Base-by-base conservation (phyloP, 2,888 invertebrate species). In the Aphrophora alni region DNA sequence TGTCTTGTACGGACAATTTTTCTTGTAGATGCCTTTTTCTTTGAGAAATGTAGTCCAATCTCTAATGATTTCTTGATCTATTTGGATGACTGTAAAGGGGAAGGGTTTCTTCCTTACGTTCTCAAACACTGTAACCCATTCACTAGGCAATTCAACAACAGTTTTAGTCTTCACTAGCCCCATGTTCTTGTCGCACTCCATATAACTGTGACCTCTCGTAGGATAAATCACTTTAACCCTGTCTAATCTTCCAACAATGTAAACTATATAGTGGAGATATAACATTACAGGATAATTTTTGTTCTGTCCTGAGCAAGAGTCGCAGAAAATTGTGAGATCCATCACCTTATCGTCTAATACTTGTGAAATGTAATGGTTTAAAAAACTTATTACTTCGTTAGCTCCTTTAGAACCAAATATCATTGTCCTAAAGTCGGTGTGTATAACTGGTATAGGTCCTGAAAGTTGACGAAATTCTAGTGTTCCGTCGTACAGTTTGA, bases 131-230 rank as follows among this genome's bases (percentile, higher is more conserved):
- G 26, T 51, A 51, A 25, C 38, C 78, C 78, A 78, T 12, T 78
- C 44, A 38, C n/a, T 17, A n/a, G 79, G 79, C 21, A 79, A 24
- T 59, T 79, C 79, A 21, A 33, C 38, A 72, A n/a, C 28, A 5
- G 26, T 25, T 21, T 73, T 74, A 24, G 21, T 28, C 21, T 79
- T 74, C 1, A 79, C 25, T 17, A 28, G 3, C 8, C 59, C 79
- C 73, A 79, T 79, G 38, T 79, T 74, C 26, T 68, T 74, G 28
- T 74, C 79, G 28, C 79, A 74, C n/a, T 79, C 74, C 74, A 79
- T 38, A 21, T 79, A 79, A 10, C 51, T 51, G 51, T 79, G 74
- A 51, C 79, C 59, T 21, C 79, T 17, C 21, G 74, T 33, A 28
- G 44, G 79, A n/a, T 44, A 79, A 38, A 68, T 74, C 2, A 79